Conservation (phyloP, 2,797 vertebrate genomes). For the Eurystomus glaucurus region DNA sequence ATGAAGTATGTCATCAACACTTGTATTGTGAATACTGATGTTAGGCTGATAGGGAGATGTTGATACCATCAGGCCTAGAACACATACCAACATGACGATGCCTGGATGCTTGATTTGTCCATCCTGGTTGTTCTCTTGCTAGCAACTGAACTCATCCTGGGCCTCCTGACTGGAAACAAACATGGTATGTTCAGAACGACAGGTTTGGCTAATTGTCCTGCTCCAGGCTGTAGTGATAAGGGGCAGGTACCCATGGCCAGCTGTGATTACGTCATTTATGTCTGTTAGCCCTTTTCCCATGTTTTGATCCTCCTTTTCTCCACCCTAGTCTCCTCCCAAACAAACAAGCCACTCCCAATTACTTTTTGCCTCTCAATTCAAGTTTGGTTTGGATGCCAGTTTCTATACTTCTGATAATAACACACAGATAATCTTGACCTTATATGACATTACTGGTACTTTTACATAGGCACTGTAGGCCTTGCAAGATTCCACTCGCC, state of each 20-base stretch:
- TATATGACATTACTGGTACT: not conserved
- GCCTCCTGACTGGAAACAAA: not conserved
- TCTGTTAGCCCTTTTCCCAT: not conserved
- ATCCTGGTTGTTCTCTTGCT: constrained; percentile 11
- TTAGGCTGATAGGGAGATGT: not conserved
- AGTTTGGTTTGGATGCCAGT: not conserved
- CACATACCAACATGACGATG: not conserved
- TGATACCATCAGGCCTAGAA: not conserved
- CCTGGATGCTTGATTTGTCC: not conserved
- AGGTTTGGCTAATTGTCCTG: constrained; percentile 9
- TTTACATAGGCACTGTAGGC: not conserved
- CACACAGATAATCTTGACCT: not conserved
- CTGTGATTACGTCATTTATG: not conserved
- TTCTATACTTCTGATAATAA: not conserved
- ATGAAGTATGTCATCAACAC: not conserved
- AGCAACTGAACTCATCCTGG: not conserved
- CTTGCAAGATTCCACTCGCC: not conserved
- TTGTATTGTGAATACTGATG: not conserved
- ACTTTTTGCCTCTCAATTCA: not conserved
- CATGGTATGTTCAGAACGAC: not conserved
- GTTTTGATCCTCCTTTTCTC: not conserved
- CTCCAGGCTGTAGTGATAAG: not conserved
- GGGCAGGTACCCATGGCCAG: not conserved
- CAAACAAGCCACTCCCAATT: not conserved
- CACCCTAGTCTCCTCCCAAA: not conserved